Percentiles rank a stretch among this genome's conserved stretches.
phyloP scores from a whole-genome alignment of 2,113 vertebrate species.

The Gobio gobio region DNA sequence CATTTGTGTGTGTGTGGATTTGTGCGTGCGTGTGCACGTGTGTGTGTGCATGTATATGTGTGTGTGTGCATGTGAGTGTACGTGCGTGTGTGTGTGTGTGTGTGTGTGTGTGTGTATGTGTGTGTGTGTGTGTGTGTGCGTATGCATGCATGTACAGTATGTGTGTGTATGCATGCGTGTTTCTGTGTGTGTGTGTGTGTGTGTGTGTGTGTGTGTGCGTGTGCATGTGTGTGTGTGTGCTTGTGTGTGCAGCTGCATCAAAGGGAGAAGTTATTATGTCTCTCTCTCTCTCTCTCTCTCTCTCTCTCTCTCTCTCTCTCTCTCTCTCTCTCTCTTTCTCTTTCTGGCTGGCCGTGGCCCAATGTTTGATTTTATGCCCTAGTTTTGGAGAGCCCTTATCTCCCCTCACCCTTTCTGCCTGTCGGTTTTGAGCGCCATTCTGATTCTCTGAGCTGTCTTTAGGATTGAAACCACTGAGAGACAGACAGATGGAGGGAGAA shows the following conservation, averaged over 20 bases:
- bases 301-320: background rate
- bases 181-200: too few relatives aligned
- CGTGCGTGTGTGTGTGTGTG: too few relatives aligned
- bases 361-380: slow-evolving; percentile 40
- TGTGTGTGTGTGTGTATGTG: too few relatives aligned
- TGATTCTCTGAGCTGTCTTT: slow-evolving; percentile 21
- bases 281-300: background rate
- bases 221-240: too few relatives aligned
- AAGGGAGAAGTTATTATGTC: slow-evolving; percentile 7
- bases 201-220: too few relatives aligned
- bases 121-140: too few relatives aligned
- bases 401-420: slow-evolving; percentile 1
- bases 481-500: slow-evolving; percentile 3
- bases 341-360: slow-evolving; percentile 6
- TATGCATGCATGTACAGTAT: too few relatives aligned
- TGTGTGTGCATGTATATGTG: background rate
- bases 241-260: slow-evolving; percentile 7
- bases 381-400: slow-evolving; percentile 41
- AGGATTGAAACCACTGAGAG: slow-evolving; percentile 17
- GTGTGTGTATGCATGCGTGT: too few relatives aligned
- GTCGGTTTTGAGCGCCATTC: background rate
- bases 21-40: background rate
- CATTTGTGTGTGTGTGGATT: background rate
- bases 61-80: background rate
- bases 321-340: background rate